Conservation (phyloP, 2,888 invertebrate species). For the Xylota segnis region DNA sequence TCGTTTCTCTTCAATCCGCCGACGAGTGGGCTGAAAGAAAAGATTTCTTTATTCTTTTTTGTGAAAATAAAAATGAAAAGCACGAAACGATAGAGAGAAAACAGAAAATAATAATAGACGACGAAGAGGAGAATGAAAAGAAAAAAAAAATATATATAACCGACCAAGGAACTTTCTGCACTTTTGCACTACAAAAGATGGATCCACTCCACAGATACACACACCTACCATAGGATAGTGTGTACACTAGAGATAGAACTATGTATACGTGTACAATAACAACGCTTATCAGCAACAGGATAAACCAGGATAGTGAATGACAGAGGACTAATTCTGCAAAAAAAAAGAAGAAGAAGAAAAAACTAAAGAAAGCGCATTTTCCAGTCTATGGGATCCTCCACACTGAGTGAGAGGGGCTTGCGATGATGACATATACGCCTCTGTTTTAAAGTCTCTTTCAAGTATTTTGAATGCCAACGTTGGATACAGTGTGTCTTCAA, state of each 20-base stretch:
- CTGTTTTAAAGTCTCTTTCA: constrained; percentile 34
- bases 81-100: constrained; percentile 6
- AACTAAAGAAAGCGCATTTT: constrained; percentile 65
- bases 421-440: constrained; percentile 12
- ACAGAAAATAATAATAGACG: constrained; percentile 52
- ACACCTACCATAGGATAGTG: not conserved
- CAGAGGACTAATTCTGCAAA: constrained; percentile 66
- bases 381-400: constrained; percentile 64
- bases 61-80: constrained; percentile 8
- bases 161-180: constrained; percentile 68
- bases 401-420: not conserved
- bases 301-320: constrained; percentile 72
- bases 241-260: constrained; percentile 36
- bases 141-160: constrained; percentile 51
- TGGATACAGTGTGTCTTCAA: constrained; percentile 24
- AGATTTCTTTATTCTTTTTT: constrained; percentile 24
- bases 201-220: not conserved
- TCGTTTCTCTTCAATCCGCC: constrained; percentile 34
- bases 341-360: constrained; percentile 17
- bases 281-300: constrained; percentile 76
- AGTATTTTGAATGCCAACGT: constrained; percentile 28
- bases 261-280: constrained; percentile 64
- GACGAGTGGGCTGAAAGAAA: constrained; percentile 58
- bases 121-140: constrained; percentile 18
- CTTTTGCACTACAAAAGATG: constrained; percentile 68